Evolutionary conservation across 2,113 vertebrate species (phyloP).

Genomic region (Candoia aspera): DNA sequence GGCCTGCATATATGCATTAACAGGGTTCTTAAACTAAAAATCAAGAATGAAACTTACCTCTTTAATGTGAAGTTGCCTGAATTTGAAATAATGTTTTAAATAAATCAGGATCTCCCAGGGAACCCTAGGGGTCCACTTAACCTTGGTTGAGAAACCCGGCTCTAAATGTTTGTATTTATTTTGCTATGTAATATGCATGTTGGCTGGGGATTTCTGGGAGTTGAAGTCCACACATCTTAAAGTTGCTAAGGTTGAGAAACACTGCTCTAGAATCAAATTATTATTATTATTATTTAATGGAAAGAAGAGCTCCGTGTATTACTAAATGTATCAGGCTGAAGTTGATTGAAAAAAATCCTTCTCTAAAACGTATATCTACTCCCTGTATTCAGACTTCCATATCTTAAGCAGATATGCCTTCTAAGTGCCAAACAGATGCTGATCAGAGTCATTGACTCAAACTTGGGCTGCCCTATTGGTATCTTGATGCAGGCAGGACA

Average conservation of each 20-base stretch:
- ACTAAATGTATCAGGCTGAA: background rate
- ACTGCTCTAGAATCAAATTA: background rate
- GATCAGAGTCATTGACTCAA: background rate
- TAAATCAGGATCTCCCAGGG: no score
- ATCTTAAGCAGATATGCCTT: background rate
- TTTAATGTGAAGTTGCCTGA: no score
- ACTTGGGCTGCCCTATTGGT: background rate
- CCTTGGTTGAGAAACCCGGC: no score
- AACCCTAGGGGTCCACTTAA: no score
- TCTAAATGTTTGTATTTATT: background rate
- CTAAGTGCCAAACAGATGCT: background rate
- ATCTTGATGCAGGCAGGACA: accelerated
- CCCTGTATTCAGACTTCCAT: constrained; percentile 17
- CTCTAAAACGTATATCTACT: background rate
- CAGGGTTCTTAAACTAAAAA: no score
- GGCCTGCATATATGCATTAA: no score
- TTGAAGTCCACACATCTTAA: background rate
- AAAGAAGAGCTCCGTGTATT: background rate
- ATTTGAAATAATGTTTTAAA: no score
- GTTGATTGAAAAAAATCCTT: background rate
- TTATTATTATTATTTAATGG: background rate
- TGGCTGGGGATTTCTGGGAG: background rate
- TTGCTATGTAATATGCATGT: background rate
- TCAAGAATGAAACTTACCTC: no score
- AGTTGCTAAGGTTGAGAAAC: background rate